Evolutionary conservation across 2,888 invertebrate genomes (phyloP), one percentile per base, ranked within the genome.

Genomic region (Cryptocephalus primarius): DNA sequence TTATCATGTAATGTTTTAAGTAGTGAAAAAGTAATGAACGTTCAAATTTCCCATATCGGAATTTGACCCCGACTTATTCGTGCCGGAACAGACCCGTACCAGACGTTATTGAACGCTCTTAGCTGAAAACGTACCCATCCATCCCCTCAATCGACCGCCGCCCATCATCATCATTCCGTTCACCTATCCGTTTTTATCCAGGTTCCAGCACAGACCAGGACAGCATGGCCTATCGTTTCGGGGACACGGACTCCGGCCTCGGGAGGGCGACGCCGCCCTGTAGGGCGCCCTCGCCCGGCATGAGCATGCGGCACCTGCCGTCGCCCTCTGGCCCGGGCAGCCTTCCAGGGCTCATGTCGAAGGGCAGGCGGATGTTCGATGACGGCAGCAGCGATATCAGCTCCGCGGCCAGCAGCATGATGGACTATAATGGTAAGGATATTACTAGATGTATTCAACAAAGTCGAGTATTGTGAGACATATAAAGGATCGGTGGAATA

Each of bases 221-320:
- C 60, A 75, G 75, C 62, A 63, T 77, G 60, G 71, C 72, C 48
- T 75, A 75, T 64, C 72, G 75, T 43, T 74, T 74, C 60, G 72
- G 76, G 69, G 82, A 82, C 72, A 81, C 85, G 71, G 89, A 89
- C 76, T 88, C 88, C 58, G 90, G 89, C 55, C 75, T 89, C 71
- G 90, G 90, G 41, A 79, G 88, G 62, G 87, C 88, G 43, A 90
- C 91, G 46, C 90, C 90, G 47, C 89, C 90, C 43, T 77, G 90
- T 55, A 80, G 90, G 64, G 88, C 88, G 39, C 86, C 89, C 45
- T 89, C 89, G 54, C 89, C 89, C 22, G 88, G 87, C 47, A 80
- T 86, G 79, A 76, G 78, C 59, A 75, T 80, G 66, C 80, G 88
- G 65, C 82, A 87, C 71, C 78, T 88, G 61, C 83, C 83, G 59